Percentiles rank a stretch among this genome's conserved stretches.
These are phyloP conservation scores for Leptura quadrifasciata DNA, from an alignment of 2,888 invertebrate genomes.

Conservation along the genomic window DNA sequence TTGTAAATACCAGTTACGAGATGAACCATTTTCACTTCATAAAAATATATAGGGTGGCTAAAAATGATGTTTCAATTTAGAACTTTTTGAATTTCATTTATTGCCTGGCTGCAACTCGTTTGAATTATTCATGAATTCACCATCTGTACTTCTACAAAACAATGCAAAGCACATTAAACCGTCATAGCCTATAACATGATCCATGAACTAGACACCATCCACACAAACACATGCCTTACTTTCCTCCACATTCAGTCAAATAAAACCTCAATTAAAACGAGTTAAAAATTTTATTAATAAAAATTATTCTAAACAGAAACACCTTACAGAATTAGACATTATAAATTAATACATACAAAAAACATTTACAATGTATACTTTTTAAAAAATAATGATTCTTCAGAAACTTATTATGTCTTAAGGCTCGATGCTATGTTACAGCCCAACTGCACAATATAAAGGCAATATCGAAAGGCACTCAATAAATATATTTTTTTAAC, in stretches of 20 bases:
- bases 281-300: slow-evolving; percentile 38
- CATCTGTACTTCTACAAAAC: too few relatives aligned
- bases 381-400: slow-evolving; percentile 16
- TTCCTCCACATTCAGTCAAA: neutral
- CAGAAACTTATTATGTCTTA: slow-evolving; percentile 25
- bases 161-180: too few relatives aligned
- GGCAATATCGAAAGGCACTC: slow-evolving; percentile 52
- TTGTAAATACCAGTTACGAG: too few relatives aligned
- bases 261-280: neutral
- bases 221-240: too few relatives aligned
- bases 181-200: too few relatives aligned
- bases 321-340: slow-evolving; percentile 29
- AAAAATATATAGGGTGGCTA: too few relatives aligned
- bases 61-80: too few relatives aligned
- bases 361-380: slow-evolving; percentile 43
- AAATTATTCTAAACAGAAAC: slow-evolving; percentile 29
- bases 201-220: too few relatives aligned
- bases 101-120: too few relatives aligned
- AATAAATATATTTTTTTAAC: slow-evolving; percentile 47
- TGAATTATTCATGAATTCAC: too few relatives aligned
- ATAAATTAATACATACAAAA: slow-evolving; percentile 34
- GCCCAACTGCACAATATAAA: slow-evolving; percentile 31
- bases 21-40: too few relatives aligned
- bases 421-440: slow-evolving; percentile 50
- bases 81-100: too few relatives aligned